Conservation (phyloP, 2,888 invertebrate genomes). For the Dynastes tityus region DNA sequence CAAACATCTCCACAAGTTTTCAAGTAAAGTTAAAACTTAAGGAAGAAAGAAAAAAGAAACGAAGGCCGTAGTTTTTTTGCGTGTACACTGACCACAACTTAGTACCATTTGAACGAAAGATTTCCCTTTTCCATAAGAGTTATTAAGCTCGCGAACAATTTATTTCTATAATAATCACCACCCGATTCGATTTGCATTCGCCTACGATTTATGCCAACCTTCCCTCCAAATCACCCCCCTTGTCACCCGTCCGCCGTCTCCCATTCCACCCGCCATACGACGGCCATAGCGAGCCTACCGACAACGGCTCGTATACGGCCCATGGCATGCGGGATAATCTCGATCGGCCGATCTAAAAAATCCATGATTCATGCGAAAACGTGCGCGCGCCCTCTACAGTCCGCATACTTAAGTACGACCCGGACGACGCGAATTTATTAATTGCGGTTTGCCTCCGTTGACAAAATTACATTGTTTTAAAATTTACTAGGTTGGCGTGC, state of each 20-base stretch:
- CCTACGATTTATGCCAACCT: background rate
- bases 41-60: too few relatives aligned
- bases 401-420: conserved; percentile 22
- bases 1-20: too few relatives aligned
- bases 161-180: too few relatives aligned
- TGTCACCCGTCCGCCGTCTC: background rate
- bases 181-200: too few relatives aligned
- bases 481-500: conserved; percentile 49
- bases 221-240: background rate
- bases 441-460: conserved; percentile 37
- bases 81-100: background rate
- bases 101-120: too few relatives aligned
- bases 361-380: conserved; percentile 38
- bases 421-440: conserved; percentile 36
- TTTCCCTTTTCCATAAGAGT: too few relatives aligned
- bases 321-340: conserved; percentile 2
- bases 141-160: too few relatives aligned
- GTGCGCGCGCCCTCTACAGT: conserved; percentile 9
- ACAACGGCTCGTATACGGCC: background rate
- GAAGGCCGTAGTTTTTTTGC: background rate
- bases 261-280: background rate
- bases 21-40: too few relatives aligned
- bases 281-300: background rate
- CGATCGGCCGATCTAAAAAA: conserved; percentile 30
- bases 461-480: conserved; percentile 50